phyloP scores from a whole-genome alignment of 2,888 invertebrate genomes.

The Stenichneumon culpator region DNA sequence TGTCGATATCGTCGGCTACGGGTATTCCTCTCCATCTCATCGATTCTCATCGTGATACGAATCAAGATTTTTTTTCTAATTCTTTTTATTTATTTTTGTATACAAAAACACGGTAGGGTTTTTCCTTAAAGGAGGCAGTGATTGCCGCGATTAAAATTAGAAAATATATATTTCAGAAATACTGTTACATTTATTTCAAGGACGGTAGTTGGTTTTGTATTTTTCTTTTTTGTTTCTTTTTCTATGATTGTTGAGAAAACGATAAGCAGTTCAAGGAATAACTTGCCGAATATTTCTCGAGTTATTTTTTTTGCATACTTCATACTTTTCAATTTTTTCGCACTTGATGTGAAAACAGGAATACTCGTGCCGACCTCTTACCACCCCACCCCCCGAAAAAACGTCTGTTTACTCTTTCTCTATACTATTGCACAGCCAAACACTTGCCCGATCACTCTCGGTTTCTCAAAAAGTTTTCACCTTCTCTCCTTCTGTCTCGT shows the following conservation, averaged over 20 bases:
- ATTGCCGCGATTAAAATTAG: conserved; percentile 62
- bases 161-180: conserved; percentile 39
- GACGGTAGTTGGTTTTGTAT: conserved; percentile 60
- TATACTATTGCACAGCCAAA: conserved; percentile 85
- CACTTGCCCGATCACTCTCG: conserved; percentile 82
- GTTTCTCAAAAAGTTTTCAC: conserved; percentile 66
- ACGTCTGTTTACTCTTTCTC: conserved; percentile 76
- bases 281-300: conserved; percentile 28
- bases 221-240: conserved; percentile 14
- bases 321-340: conserved; percentile 23
- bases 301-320: conserved; percentile 33
- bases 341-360: conserved; percentile 55
- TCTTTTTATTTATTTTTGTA: background rate
- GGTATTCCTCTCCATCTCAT: conserved; percentile 65
- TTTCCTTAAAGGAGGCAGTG: conserved; percentile 58
- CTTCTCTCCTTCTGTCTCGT: conserved; percentile 30
- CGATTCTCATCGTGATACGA: conserved; percentile 24
- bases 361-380: conserved; percentile 77
- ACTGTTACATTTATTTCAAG: conserved; percentile 60
- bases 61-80: conserved; percentile 12
- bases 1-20: conserved; percentile 74
- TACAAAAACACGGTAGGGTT: conserved; percentile 4
- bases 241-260: conserved; percentile 28
- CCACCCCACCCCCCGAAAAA: conserved; percentile 64
- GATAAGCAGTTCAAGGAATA: conserved; percentile 30